Evolutionary conservation across 1,140 invertebrate species (phyloP), one percentile per base, ranked within the genome.

Genomic region (Aphis craccivora): DNA sequence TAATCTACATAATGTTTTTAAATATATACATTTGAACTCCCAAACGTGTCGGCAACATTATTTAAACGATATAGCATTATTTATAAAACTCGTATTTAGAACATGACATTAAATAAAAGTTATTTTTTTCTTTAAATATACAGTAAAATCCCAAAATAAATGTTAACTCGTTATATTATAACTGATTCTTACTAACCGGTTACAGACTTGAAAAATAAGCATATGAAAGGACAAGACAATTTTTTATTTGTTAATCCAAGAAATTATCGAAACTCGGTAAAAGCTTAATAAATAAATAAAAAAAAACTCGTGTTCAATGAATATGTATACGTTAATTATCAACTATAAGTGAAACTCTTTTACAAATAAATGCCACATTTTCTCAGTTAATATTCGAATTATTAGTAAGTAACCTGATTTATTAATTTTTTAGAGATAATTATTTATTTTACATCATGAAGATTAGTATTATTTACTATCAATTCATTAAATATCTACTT

Each of bases 51-150:
- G 43, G 2, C 11, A 2, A 11, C 55, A 40, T 23, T 30, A 55
- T 55, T 53, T 30, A 55, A 55, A 55, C n/a, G 23, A 55, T 11
- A 40, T 55, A 3, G 18, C 48, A 51, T 51, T 45, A 11, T 45
- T 55, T 55, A 89, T 89, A 89, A 48, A 55, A 55, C 51, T 51
- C 20, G 48, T 89, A 89, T 89, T 89, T 53, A 51, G 25, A 48
- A 86, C 84, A n/a, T 86, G 43, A 5, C 84, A 86, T 43, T 45
- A 86, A 86, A 86, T 30, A 86, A 45, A 43, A 45, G 45, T 86
- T 45, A 86, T 86, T 43, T 86, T 86, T 53, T 89, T 89, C 35
- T 89, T 89, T 55, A 37, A 55, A 89, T 89, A 55, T 37, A 35
- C 22, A 25, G 35, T 25, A 23, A 53, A 55, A 89, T 89, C 48